Evolutionary conservation across 2,888 invertebrate genomes (phyloP), one percentile per base, ranked within the genome.

Genomic region (Synanthedon vespiformis): DNA sequence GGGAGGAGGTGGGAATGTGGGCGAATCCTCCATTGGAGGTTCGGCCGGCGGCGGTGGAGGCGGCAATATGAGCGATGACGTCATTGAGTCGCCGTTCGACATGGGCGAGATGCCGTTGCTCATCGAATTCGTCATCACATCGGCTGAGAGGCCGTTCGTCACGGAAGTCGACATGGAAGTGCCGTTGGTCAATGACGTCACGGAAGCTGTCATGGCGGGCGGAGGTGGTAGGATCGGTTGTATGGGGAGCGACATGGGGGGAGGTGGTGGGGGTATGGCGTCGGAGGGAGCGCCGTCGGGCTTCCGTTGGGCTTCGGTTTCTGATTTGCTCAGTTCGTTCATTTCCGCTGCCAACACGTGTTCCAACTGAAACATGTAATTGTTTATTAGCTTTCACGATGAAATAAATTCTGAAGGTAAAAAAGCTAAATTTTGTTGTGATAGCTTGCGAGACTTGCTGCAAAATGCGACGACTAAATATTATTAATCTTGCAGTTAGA

Each of bases 201-300:
- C 54, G 0, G 76, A 68, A 47, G 70, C 63, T 47, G 72, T 72
- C 70, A 72, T 70, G n/a, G 65, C 59, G 0, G 65, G 52, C 1
- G 72, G 66, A 0, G 78, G 70, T 8, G 74, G 73, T 2, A 68
- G 61, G 41, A 77, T 70, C 12, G 71, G 70, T 10, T 73, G 75
- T 10, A 85, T 63, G 12, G 84, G 66, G 0, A 86, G 72, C 1
- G 84, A 71, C 40, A 52, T 40, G 0, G 70, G 72, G 0, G 79
- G 80, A 1, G 81, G 83, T 1, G 85, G 70, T 0, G 86, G 84
- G 0, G 79, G 83, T 11, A 83, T 79, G 13, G 72, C 68, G 40
- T 86, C 85, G 0, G 86, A 86, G 0, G 85, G 84, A 0, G 86
- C 86, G 4, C 86, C 86, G 65, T 87, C 86, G 0, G 86, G 86